Evolutionary conservation across 2,797 vertebrate genomes (phyloP).

Genomic region (Alectoris magna): DNA sequence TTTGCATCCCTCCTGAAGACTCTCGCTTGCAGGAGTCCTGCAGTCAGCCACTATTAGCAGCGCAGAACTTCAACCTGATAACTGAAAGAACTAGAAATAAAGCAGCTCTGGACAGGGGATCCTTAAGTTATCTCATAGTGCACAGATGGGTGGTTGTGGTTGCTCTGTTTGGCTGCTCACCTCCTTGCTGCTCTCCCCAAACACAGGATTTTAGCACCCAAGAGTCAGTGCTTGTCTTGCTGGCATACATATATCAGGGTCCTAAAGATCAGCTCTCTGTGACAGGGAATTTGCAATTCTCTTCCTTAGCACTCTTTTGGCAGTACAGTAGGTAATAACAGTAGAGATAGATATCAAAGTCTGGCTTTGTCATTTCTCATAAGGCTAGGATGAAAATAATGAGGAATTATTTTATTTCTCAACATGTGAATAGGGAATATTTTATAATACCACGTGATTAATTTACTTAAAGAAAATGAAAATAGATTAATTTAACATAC

Average conservation of each 20-base stretch:
- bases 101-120: not conserved
- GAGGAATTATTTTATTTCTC: not conserved
- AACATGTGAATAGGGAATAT: not conserved
- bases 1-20: not conserved
- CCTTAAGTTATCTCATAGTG: not conserved
- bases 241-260: not conserved
- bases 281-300: not conserved
- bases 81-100: not conserved
- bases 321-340: not conserved
- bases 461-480: not conserved
- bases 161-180: not conserved
- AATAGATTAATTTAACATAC: slow-evolving; percentile 10
- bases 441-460: slow-evolving; percentile 20
- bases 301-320: not conserved
- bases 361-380: not conserved
- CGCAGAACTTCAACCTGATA: not conserved
- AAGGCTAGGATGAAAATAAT: not conserved
- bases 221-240: not conserved
- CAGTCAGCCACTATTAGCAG: not conserved
- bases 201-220: not conserved
- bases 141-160: not conserved
- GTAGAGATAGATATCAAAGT: not conserved
- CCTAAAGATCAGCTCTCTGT: not conserved
- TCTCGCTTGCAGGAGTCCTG: not conserved
- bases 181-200: not conserved